Evolutionary conservation across 2,113 vertebrate genomes (phyloP), one percentile per base, ranked within the genome.

Genomic region (Phasianus colchicus): DNA sequence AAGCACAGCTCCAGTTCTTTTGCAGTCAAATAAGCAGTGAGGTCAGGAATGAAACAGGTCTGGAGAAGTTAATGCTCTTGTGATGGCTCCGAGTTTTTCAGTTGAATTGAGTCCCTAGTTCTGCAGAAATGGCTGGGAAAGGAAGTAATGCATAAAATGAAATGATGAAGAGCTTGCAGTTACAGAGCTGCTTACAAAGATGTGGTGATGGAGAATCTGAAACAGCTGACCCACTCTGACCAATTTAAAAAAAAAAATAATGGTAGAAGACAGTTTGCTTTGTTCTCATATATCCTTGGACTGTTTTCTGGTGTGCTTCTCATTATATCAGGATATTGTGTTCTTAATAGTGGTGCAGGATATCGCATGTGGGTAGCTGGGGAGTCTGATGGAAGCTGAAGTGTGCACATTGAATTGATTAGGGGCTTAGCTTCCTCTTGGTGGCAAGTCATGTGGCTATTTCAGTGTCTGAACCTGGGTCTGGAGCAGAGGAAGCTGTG

Each of bases 1-100:
- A 95, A 91, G 47, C 89, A 69, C 91, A 91, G 22, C 69, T 75
- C 88, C 90, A 60, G 89, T 94, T 83, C 60, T 92, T 95, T 95
- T 69, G 25, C 79, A 75, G 76, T 71, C 79, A 81, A 88, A 81
- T 83, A 95, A 90, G 84, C 60, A 85, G 55, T 50, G 67, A 85
- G 75, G 78, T 76, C 91, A 91, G 75, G 87, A 90, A 91, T 77
- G 77, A 92, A 86, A 57, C 30, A 72, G 70, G 21, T 60, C 91
- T 86, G 85, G 65, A 92, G 84, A 80, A 89, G 69, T 61, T 86
- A 86, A 91, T 83, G 69, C 52, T 81, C 12, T 81, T 71, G n/a
- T 1, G 1, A 66, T 81, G 34, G 69, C 20, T 74, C n/a, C 93
- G 30, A 48, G 91, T 79, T 94, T 76, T 82, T 17, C 84, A 86